Evolutionary conservation across 2,888 invertebrate species (phyloP).

Genomic region (Morpho helenor): DNA sequence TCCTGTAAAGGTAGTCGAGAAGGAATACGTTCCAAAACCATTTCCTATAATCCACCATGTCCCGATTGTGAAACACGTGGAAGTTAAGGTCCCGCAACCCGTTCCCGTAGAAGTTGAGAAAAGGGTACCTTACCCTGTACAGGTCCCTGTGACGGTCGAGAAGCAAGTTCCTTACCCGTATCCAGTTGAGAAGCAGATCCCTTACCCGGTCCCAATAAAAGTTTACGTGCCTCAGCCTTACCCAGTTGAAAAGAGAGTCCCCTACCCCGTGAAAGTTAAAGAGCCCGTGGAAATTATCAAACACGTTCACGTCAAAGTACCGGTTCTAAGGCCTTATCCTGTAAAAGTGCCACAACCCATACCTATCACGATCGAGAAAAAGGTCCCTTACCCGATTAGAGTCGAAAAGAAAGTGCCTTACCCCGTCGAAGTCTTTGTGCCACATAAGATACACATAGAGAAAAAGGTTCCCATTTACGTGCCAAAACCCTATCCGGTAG

Average conservation of each 20-base stretch:
- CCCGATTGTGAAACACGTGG: constrained; percentile 58
- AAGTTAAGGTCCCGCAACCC: constrained; percentile 65
- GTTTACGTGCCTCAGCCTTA: constrained; percentile 68
- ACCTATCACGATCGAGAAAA: constrained; percentile 67
- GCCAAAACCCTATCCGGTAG: constrained; percentile 48
- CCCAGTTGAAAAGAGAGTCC: constrained; percentile 78
- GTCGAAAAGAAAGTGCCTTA: constrained; percentile 69
- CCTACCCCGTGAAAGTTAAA: constrained; percentile 68
- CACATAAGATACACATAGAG: constrained; percentile 47
- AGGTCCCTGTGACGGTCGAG: constrained; percentile 53
- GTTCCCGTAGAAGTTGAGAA: constrained; percentile 60
- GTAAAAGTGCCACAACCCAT: constrained; percentile 76
- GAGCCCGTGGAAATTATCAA: constrained; percentile 65
- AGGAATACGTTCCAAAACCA: constrained; percentile 69
- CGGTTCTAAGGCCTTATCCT: constrained; percentile 70
- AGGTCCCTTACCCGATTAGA: constrained; percentile 64
- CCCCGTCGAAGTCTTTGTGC: constrained; percentile 54
- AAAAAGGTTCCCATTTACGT: constrained; percentile 54
- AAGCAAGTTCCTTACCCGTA: constrained; percentile 44
- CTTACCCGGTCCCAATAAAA: constrained; percentile 48
- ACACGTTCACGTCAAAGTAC: constrained; percentile 62
- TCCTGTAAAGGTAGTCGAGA: constrained; percentile 73
- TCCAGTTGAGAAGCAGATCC: constrained; percentile 63
- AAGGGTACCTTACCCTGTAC: constrained; percentile 63
- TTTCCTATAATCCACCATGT: constrained; percentile 69